Percentiles rank a stretch among this genome's conserved stretches.
These are phyloP conservation scores for Panthera leo DNA, from an alignment of 2,113 vertebrate species.

Conservation along the genomic window DNA sequence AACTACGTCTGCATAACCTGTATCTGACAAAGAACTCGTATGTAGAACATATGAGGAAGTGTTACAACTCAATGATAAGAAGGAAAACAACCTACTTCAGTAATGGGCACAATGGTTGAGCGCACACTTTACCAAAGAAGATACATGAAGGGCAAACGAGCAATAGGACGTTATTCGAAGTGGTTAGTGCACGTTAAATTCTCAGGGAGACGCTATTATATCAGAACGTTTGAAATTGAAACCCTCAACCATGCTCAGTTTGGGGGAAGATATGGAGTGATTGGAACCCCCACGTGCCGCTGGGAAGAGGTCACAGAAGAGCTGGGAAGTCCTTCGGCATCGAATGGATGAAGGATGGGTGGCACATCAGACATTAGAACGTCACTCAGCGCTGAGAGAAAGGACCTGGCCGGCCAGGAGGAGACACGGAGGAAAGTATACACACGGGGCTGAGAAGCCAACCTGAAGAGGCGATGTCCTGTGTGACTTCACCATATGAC, in stretches of 20 bases:
- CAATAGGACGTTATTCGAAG: not conserved
- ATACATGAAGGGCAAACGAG: not conserved
- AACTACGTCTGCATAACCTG: not conserved
- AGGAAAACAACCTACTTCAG: not conserved
- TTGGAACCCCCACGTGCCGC: rapidly evolving
- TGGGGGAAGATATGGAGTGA: not conserved
- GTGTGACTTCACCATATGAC: not conserved
- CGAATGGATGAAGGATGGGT: not conserved
- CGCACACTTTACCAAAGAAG: not conserved
- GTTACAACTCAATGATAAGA: not conserved
- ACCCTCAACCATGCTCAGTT: not conserved
- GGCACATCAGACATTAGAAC: not conserved
- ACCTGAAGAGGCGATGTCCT: not conserved
- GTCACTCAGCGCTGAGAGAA: rapidly evolving
- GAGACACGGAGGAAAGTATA: not conserved
- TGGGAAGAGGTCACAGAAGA: not conserved
- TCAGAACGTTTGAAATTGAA: not conserved
- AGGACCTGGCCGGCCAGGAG: not conserved
- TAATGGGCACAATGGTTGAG: not conserved
- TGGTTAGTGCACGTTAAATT: not conserved
- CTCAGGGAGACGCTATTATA: not conserved
- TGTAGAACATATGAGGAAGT: not conserved
- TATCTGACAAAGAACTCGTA: not conserved
- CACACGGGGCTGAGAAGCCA: not conserved
- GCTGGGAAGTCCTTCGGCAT: not conserved